Evolutionary conservation across 2,113 vertebrate species (phyloP).

Genomic region (Heliornis fulica): DNA sequence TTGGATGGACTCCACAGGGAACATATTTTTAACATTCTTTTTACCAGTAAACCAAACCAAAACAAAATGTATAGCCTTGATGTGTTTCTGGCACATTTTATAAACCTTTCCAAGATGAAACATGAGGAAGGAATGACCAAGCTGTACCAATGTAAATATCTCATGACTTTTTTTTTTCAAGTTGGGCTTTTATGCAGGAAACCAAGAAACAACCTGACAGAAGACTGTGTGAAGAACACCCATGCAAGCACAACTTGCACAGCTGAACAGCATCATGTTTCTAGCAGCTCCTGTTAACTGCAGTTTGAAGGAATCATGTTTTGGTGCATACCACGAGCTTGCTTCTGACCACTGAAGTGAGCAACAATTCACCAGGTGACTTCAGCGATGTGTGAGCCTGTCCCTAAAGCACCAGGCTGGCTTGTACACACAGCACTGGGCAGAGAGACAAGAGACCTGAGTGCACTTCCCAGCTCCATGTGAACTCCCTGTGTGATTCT

Average conservation of each 20-base stretch:
- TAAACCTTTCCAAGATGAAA: conserved; percentile 29
- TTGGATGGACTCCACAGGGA: not conserved
- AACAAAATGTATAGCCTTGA: conserved; percentile 33
- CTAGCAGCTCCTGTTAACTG: not conserved
- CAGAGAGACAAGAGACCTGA: not conserved
- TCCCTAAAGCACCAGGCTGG: not conserved
- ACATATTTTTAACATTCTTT: conserved; percentile 20
- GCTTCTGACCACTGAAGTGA: not conserved
- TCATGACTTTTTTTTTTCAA: not conserved
- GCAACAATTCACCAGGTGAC: not conserved
- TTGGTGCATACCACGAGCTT: not conserved
- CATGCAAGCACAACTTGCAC: not conserved
- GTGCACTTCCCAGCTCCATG: not conserved
- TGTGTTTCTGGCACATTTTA: conserved; percentile 35
- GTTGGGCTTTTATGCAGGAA: not conserved
- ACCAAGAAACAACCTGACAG: not conserved
- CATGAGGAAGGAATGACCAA: conserved; percentile 23
- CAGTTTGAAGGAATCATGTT: not conserved
- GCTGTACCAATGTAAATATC: conserved; percentile 15
- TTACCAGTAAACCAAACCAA: conserved; percentile 43
- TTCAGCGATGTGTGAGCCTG: not conserved
- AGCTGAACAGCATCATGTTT: not conserved
- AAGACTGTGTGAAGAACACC: not conserved
- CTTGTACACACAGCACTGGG: not conserved
- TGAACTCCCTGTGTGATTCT: not conserved